Base-by-base conservation (phyloP, 2,113 vertebrate genomes). In the Hucho hucho region DNA sequence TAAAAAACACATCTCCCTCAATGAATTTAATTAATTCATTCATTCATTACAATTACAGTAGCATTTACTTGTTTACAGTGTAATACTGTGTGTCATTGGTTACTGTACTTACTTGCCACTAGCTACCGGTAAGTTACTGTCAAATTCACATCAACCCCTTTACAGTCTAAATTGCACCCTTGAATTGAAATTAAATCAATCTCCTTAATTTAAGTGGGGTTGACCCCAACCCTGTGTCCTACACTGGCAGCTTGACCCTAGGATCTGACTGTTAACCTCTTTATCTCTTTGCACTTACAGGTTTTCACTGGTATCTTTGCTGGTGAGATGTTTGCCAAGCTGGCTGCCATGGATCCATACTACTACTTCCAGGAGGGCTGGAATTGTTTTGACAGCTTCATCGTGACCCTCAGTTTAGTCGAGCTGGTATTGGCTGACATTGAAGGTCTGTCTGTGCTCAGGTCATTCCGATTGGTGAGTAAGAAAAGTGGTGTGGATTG, bases 341-440 rank as follows among this genome's bases (percentile, higher is more conserved):
- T 99, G 71, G 87, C 99, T 56, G 98, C 98, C 58, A 98, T 99
- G 98, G 97, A 99, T 86, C 98, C 98, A 4, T 99, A 98, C 90
- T 99, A 98, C 90, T 99, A 99, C 88, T 99, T 99, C 84, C 98
- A 99, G 82, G 97, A 95, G 86, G 96, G 97, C 75, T 99, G 98
- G 98, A 99, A 99, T 92, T 98, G 98, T 88, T 99, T 99, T 86
- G 98, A 99, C 76, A 95, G 97, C 64, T 98, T 99, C 87, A 99
- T 99, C 64, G 98, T 99, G 76, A 97, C 96, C 72, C 94, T 99
- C 88, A 99, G 97, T 93, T 96, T 99, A 75, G 95, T 99, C 91
- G 98, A 99, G 69, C 88, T 99, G 88, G 86, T 94, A 22, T 93
- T 99, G 61, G 91, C 96, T 20, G 95, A 98, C 65, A 97, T 99